These are phyloP conservation scores for Hippoglossus hippoglossus DNA, from an alignment of 2,797 vertebrate species.

Conservation along the genomic window DNA sequence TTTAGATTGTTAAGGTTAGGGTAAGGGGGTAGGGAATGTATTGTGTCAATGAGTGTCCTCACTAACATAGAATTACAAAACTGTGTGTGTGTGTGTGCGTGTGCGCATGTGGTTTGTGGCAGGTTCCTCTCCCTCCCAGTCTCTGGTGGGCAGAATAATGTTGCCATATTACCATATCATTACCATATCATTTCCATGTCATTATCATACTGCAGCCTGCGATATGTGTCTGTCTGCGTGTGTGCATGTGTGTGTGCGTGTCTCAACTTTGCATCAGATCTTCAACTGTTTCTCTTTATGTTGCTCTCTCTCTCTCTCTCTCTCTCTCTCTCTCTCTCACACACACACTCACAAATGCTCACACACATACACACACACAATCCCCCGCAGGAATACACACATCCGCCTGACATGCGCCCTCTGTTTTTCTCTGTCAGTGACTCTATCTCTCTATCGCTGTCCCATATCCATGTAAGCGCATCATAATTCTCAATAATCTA, in stretches of 20 bases:
- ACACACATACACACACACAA: constrained; percentile 25
- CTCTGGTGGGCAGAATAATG: constrained; percentile 86
- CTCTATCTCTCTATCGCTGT: constrained; percentile 63
- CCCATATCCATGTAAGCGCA: constrained; percentile 59
- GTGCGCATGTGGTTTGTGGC: constrained; percentile 62
- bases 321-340: background rate
- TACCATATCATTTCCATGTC: constrained; percentile 87
- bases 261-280: constrained; percentile 76
- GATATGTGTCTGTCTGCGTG: constrained; percentile 33
- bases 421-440: constrained; percentile 62
- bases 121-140: constrained; percentile 76
- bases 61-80: no score
- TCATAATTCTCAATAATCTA: constrained; percentile 69
- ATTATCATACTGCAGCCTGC: constrained; percentile 74
- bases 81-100: constrained; percentile 21
- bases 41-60: no score
- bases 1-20: no score
- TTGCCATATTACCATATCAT: constrained; percentile 87
- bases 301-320: constrained; percentile 5
- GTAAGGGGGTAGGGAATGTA: no score
- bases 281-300: constrained; percentile 72
- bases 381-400: constrained; percentile 56
- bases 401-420: constrained; percentile 56
- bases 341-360: constrained; percentile 14
- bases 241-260: constrained; percentile 22